phyloP scores from a whole-genome alignment of 35 echinoderm and acorn worm genomes.

The Ptychodera flava region DNA sequence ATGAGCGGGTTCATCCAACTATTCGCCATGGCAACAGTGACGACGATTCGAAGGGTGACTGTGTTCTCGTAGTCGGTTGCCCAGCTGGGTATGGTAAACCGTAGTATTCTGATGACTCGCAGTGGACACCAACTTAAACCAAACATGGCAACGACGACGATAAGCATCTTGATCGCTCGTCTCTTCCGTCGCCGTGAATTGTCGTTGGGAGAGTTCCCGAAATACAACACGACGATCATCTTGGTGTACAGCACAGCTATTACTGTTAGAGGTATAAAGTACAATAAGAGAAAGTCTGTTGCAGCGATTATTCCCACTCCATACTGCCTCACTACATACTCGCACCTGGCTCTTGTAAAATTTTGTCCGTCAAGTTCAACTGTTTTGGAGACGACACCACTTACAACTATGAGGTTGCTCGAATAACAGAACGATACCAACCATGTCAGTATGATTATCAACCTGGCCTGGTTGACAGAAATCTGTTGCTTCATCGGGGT shows the following conservation, averaged over 20 bases:
- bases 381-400: background rate
- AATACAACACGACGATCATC: background rate
- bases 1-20: background rate
- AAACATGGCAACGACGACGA: background rate
- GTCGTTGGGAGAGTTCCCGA: background rate
- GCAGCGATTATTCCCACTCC: background rate
- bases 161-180: background rate
- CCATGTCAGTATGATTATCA: background rate
- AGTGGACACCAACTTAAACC: background rate
- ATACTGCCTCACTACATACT: background rate
- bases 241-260: background rate
- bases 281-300: background rate
- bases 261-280: background rate
- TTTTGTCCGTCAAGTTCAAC: background rate
- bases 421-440: background rate
- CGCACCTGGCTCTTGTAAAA: background rate
- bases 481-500: background rate
- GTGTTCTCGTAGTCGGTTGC: background rate
- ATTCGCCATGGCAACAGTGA: background rate
- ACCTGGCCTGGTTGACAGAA: background rate
- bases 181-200: background rate
- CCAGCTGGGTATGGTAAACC: background rate
- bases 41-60: background rate
- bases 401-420: background rate
- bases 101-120: background rate